Conservation (phyloP, 2,888 invertebrate species). For the Hypena proboscidalis region DNA sequence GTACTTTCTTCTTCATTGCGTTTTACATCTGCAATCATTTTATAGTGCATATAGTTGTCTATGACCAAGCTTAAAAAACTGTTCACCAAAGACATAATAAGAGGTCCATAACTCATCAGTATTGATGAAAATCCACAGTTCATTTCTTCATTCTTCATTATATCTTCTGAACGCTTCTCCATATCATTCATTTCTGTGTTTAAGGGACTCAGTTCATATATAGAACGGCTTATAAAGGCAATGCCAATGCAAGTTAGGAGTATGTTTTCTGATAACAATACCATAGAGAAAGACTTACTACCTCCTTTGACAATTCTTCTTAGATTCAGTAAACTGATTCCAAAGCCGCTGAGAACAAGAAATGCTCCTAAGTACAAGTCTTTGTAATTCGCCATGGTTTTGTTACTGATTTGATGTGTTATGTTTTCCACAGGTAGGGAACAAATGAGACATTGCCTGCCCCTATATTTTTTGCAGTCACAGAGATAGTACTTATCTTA, state of each 20-base stretch:
- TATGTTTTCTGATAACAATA: slow-evolving; percentile 75
- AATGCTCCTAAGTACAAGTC: slow-evolving; percentile 73
- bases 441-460: slow-evolving; percentile 47
- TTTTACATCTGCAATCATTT: slow-evolving; percentile 59
- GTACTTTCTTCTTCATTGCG: slow-evolving; percentile 60
- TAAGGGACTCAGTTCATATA: slow-evolving; percentile 53
- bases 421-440: slow-evolving; percentile 16
- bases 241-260: slow-evolving; percentile 71
- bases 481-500: slow-evolving; percentile 55
- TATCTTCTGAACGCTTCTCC: slow-evolving; percentile 51
- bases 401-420: slow-evolving; percentile 8
- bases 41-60: slow-evolving; percentile 77
- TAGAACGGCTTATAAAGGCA: slow-evolving; percentile 62
- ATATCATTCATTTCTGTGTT: slow-evolving; percentile 55
- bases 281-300: slow-evolving; percentile 53
- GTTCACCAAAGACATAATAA: slow-evolving; percentile 72
- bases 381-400: slow-evolving; percentile 60
- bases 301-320: slow-evolving; percentile 58
- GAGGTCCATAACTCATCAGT: slow-evolving; percentile 70
- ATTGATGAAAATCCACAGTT: slow-evolving; percentile 62
- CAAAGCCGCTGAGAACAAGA: slow-evolving; percentile 67
- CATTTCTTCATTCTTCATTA: slow-evolving; percentile 34
- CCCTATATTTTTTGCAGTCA: slow-evolving; percentile 59
- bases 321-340: slow-evolving; percentile 68
- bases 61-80: slow-evolving; percentile 73